These are phyloP conservation scores for Kuschelorhynchus macadamiae DNA, from an alignment of 2,888 invertebrate genomes.

Conservation along the genomic window DNA sequence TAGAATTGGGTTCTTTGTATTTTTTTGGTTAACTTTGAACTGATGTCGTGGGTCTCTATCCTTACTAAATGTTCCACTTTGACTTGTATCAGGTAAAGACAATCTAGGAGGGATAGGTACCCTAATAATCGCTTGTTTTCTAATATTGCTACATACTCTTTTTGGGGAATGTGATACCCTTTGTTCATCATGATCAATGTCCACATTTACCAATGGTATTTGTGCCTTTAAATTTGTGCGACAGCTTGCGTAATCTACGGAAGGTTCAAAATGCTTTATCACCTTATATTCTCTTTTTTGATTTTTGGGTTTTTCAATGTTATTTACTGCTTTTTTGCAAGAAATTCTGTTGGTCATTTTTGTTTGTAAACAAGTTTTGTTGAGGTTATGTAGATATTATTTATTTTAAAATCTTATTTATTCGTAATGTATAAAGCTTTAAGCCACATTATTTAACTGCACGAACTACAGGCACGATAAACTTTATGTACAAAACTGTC, in stretches of 20 bases:
- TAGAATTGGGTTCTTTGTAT: background rate
- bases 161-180: background rate
- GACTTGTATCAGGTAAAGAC: background rate
- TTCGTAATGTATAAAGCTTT: background rate
- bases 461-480: background rate
- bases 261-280: slow-evolving; percentile 31
- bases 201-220: slow-evolving; percentile 24
- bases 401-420: background rate
- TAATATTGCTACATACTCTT: background rate
- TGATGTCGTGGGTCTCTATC: background rate
- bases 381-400: slow-evolving; percentile 2
- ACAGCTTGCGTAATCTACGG: background rate
- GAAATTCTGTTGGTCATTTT: slow-evolving; percentile 25
- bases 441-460: slow-evolving; percentile 15
- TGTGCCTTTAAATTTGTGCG: slow-evolving; percentile 4
- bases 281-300: slow-evolving; percentile 16
- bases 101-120: background rate
- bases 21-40: background rate
- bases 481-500: too few relatives aligned
- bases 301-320: slow-evolving; percentile 12
- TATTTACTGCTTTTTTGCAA: slow-evolving; percentile 27
- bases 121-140: background rate
- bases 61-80: background rate
- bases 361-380: slow-evolving; percentile 3
- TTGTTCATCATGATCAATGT: slow-evolving; percentile 6